Base-by-base conservation (phyloP, 2,797 vertebrate genomes). In the Loriculus beryllinus region DNA sequence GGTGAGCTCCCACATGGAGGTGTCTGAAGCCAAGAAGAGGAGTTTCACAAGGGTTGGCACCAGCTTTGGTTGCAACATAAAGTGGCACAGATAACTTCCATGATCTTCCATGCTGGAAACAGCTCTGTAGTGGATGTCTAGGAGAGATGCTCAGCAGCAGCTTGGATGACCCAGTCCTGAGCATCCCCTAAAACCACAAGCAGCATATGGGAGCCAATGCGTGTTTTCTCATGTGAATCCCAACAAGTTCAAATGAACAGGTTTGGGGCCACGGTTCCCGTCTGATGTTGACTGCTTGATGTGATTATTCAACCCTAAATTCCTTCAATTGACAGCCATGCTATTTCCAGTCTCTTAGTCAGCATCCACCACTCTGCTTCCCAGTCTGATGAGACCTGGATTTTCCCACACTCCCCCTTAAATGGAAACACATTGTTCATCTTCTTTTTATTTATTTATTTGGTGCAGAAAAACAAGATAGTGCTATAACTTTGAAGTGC, bases 381-480 rank as follows among this genome's bases (percentile, higher is more conserved):
- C 86, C 87, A 93, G 80, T 92, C 93, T 87, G 82, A 92, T 54
- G 85, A 96, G 97, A 97, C 96, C 93, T 97, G 69, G 40, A 70
- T 95, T 97, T 98, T 97, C 97, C 97, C 97, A 97, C 97, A 97
- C 96, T 97, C 78, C 63, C 72, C 92, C 77, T 94, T 88, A 91
- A 94, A 97, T 95, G 94, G 92, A 97, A 97, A 97, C 95, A 96
- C 85, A 98, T 97, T 97, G 96, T 97, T 97, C 74, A 81, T 96
- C 96, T 96, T 93, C 91, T 92, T 94, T 92, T 96, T 96, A 96
- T 97, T 96, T 97, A 96, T 97, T 94, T 96, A 96, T 94, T 96
- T 94, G 89, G 48, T 88, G 93, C 54, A 96, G 93, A 95, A 97
- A 97, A 96, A 4, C 93, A 96, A 97, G 97, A 97, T 94, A 94